Percentiles rank a stretch among this genome's conserved stretches.
phyloP scores from a whole-genome alignment of 2,888 invertebrate species.

The Galerucella nymphaeae region DNA sequence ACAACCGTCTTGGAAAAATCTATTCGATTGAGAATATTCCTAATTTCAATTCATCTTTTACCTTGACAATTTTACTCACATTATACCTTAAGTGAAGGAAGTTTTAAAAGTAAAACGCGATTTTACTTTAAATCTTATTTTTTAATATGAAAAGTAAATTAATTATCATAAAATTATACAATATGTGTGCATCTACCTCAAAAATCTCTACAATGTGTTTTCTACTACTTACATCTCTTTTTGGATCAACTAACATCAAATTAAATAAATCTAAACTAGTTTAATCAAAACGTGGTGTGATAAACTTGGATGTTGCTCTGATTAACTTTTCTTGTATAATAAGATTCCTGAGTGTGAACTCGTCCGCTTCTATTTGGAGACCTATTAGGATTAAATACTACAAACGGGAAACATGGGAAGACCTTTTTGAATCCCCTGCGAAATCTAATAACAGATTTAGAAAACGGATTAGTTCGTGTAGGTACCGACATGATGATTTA shows the following conservation, averaged over 20 bases:
- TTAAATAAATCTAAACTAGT: neutral
- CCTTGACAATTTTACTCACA: too few relatives aligned
- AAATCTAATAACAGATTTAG: conserved; percentile 71
- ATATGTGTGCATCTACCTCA: too few relatives aligned
- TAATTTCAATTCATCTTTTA: too few relatives aligned
- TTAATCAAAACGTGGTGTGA: conserved; percentile 5
- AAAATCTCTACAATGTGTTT: too few relatives aligned
- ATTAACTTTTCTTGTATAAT: conserved; percentile 1
- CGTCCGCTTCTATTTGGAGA: conserved; percentile 11
- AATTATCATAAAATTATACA: too few relatives aligned
- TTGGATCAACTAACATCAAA: neutral
- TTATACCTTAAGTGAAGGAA: too few relatives aligned
- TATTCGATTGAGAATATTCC: too few relatives aligned
- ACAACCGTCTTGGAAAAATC: too few relatives aligned
- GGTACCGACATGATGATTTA: neutral
- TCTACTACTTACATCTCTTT: too few relatives aligned
- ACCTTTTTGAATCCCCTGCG: conserved; percentile 92
- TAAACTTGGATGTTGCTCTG: neutral
- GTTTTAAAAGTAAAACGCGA: too few relatives aligned
- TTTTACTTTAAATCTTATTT: too few relatives aligned
- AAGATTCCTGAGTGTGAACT: conserved; percentile 13
- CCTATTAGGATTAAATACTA: conserved; percentile 71
- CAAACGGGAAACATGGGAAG: conserved; percentile 88
- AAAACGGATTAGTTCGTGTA: neutral
- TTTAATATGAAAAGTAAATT: too few relatives aligned